Evolutionary conservation across 2,797 vertebrate species (phyloP).

Genomic region (Phaenicophaeus curvirostris): DNA sequence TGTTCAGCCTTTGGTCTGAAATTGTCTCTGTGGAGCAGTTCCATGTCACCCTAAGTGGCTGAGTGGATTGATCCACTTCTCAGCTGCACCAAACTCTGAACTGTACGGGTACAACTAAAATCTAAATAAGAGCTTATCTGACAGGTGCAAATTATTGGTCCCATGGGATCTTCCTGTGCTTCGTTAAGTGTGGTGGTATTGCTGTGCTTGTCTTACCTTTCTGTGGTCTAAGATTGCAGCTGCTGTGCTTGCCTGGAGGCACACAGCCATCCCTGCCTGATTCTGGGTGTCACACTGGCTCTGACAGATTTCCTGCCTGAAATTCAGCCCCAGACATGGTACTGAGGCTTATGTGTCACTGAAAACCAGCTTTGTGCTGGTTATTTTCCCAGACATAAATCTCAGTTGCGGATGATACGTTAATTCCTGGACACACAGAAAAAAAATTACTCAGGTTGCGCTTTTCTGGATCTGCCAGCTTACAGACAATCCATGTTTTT

Average conservation of each 20-base stretch:
- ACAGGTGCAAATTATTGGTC: fast-evolving
- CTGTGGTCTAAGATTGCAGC: not conserved
- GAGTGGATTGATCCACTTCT: not conserved
- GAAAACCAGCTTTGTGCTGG: not conserved
- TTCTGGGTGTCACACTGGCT: not conserved
- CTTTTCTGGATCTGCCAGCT: not conserved
- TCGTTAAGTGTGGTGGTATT: fast-evolving
- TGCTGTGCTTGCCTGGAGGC: not conserved
- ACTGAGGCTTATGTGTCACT: fast-evolving
- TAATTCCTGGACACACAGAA: not conserved
- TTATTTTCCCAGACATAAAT: not conserved
- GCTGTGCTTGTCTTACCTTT: not conserved
- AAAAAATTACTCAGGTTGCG: not conserved
- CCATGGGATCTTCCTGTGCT: not conserved
- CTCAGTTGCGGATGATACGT: not conserved
- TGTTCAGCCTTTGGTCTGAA: not conserved
- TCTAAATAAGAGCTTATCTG: not conserved
- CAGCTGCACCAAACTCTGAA: fast-evolving
- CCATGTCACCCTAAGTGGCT: fast-evolving
- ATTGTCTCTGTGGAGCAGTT: not conserved
- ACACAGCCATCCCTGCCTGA: not conserved
- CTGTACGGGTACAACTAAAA: fast-evolving
- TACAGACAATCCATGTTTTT: not conserved
- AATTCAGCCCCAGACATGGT: fast-evolving
- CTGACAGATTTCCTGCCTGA: not conserved